phyloP scores from a whole-genome alignment of 1,140 invertebrate genomes.

The Muscidifurax raptorellus region DNA sequence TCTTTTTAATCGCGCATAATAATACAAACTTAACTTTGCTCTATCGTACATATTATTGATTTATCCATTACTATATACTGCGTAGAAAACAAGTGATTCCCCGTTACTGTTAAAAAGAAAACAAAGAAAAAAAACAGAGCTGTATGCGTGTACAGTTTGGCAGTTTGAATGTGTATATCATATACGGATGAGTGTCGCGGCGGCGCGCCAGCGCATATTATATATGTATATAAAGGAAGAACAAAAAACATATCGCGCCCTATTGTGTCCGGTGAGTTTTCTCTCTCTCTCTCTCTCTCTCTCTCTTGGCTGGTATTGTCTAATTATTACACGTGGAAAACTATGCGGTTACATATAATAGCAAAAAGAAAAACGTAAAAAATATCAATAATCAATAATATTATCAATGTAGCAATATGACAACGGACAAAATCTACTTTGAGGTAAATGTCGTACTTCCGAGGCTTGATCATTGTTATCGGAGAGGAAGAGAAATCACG shows the following conservation, averaged over 20 bases:
- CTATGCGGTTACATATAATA: slow-evolving; percentile 24
- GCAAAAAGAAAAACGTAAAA: slow-evolving; percentile 39
- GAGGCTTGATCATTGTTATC: neutral
- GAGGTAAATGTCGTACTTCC: slow-evolving; percentile 32
- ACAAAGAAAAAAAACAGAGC: slow-evolving; percentile 30
- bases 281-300: neutral
- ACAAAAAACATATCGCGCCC: slow-evolving; percentile 18
- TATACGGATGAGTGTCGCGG: slow-evolving; percentile 27
- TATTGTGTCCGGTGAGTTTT: slow-evolving; percentile 29
- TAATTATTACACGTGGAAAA: slow-evolving; percentile 54
- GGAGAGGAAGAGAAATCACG: slow-evolving; percentile 17
- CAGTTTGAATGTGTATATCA: slow-evolving; percentile 37
- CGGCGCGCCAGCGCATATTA: slow-evolving; percentile 35
- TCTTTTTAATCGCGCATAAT: slow-evolving; percentile 37
- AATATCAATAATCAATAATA: slow-evolving; percentile 27
- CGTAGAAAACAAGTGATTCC: slow-evolving; percentile 50
- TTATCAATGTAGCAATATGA: slow-evolving; percentile 38
- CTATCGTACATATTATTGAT: slow-evolving; percentile 28
- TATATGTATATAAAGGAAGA: neutral
- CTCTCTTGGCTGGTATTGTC: neutral
- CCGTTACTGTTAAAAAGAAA: slow-evolving; percentile 1
- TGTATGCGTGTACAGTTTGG: slow-evolving; percentile 44
- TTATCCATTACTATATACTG: slow-evolving; percentile 31
- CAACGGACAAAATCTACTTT: slow-evolving; percentile 42
- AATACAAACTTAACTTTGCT: slow-evolving; percentile 50